Evolutionary conservation across 2,113 vertebrate genomes (phyloP), one percentile per base, ranked within the genome.

Genomic region (Microtus ochrogaster): DNA sequence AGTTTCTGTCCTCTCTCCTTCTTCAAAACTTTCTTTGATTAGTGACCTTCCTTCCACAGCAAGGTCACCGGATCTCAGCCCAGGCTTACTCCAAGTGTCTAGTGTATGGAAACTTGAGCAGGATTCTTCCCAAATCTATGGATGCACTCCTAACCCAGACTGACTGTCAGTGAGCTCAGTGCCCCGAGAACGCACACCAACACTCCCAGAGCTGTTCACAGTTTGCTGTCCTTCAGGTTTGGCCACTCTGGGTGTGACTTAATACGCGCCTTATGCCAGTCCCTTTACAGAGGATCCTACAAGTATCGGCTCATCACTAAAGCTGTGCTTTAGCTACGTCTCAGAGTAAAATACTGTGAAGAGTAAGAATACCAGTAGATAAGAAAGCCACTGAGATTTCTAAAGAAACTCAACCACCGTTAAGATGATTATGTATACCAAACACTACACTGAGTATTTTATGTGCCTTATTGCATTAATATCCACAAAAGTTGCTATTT

Each of bases 321-420:
- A 52, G 52, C 13, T 49, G 22, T 84, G 58, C 39, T 61, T 83
- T 65, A 44, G 47, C 28, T 28, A 61, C 22, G 22, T 89, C 78
- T 65, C n/a, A 92, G 44, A 87, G 66, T 44, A 81, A 91, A 94
- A 92, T 41, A 41, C 7, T 14, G 7, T 36, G 74, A 84, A 79
- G 16, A 44, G 61, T 14, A 73, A 49, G n/a, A 88, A 58, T 63
- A 61, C 39, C 63, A 72, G 10, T 28, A 17, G 21, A 19, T 85
- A 79, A 93, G 41, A 81, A 85, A 76, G 58, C 85, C n/a, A 87
- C 68, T 7, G 17, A 86, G 24, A n/a, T 94, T 83, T 92, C 73
- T 66, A 83, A 82, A 22, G 8, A 58, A 76, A 49, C 82, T 65
- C 30, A 41, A 65, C 24, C 66, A 21, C 3, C 39, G 6, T 4